Evolutionary conservation across 2,888 invertebrate species (phyloP), one percentile per base, ranked within the genome.

Genomic region (Orthonevra nobilis): DNA sequence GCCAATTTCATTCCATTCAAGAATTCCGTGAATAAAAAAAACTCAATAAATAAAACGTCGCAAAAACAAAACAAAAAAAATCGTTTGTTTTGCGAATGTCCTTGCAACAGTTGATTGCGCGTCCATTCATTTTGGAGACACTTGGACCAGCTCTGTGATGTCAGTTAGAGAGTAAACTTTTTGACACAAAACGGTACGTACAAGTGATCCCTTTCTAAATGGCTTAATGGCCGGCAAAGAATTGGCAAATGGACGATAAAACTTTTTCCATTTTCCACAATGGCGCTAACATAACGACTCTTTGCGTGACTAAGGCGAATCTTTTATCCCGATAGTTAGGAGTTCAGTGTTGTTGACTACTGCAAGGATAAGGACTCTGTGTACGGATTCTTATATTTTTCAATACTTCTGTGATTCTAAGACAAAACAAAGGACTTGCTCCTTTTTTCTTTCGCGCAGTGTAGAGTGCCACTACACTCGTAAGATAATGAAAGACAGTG

Each of bases 181-280:
- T 60, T 63, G 38, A 56, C 54, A 61, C 46, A 36, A 46, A 19
- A 26, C 17, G 28, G 15, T 17, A 52, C 28, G n/a, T n/a, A 23
- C 5, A 20, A 52, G 44, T 66, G 77, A 79, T 79, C 72, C 72
- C 23, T 40, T 79, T 40, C 48, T 40, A 72, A 79, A 72, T 79
- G 77, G 72, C 72, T 60, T 77, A 70, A 70, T 64, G 70, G 64
- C 72, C 48, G 56, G n/a, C 56, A 75, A 63, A 63, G 64, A 72
- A 60, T 79, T 72, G 60, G 40, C 61, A 61, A 79, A 79, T 61
- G 66, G 70, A 50, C 66, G 34, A 73, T 61, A 56, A 72, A 79
- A 79, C 32, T 73, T 73, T 79, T 73, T 52, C 66, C 66, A 61
- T 79, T 72, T 42, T 46, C 58, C 46, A 60, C 60, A 52, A 36